These are phyloP conservation scores for Leiothrix lutea DNA, from an alignment of 2,113 vertebrate genomes.

Conservation along the genomic window DNA sequence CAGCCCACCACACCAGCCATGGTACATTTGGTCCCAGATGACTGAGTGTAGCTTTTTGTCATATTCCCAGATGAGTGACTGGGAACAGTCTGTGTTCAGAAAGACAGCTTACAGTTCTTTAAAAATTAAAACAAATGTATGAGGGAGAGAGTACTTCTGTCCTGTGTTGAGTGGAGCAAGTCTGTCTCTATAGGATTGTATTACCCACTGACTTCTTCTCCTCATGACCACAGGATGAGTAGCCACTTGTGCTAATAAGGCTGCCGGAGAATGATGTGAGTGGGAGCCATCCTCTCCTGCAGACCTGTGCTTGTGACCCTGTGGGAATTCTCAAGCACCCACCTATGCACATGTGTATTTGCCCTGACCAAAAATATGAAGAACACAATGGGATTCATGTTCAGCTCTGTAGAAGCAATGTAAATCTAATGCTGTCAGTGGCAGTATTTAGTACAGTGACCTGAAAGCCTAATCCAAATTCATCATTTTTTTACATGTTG, in stretches of 20 bases:
- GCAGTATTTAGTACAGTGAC: neutral
- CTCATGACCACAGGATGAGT: neutral
- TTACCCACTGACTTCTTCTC: neutral
- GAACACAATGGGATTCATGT: neutral
- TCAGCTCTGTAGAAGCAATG: neutral
- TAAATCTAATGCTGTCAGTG: neutral
- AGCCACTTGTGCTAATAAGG: neutral
- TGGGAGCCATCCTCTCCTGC: neutral
- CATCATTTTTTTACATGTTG: neutral
- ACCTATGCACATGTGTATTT: neutral
- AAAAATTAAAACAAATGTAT: neutral
- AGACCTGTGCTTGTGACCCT: neutral
- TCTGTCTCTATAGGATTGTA: neutral
- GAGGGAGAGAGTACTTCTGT: neutral
- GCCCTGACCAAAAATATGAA: neutral
- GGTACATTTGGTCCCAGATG: neutral
- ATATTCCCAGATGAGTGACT: neutral
- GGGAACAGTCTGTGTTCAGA: neutral
- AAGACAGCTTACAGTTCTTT: neutral
- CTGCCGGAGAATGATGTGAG: neutral
- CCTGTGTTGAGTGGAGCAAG: neutral
- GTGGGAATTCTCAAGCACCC: rapidly evolving
- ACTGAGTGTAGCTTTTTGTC: neutral
- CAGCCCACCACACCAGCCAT: neutral
- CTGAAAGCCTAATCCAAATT: neutral